A percentile compares a stretch with the other conserved stretches of the same genome.
Conservation (phyloP, 2,888 invertebrate genomes). For the Apotomis capreana region DNA sequence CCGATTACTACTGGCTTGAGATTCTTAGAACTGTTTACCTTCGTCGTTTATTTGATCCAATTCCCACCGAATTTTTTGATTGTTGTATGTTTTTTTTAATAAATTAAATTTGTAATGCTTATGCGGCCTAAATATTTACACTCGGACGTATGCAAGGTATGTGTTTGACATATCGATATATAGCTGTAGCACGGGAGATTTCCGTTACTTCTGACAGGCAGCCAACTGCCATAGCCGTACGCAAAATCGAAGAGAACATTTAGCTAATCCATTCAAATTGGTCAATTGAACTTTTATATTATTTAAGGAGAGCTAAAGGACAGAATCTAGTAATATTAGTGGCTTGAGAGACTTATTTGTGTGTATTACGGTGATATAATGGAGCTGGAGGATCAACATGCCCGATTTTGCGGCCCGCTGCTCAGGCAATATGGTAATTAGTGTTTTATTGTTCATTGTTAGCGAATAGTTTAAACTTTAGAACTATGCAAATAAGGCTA, state of each 20-base stretch:
- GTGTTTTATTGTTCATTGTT: slow-evolving; percentile 2
- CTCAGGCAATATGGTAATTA: slow-evolving; percentile 69
- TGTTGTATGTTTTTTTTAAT: slow-evolving; percentile 40
- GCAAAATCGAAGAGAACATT: not conserved
- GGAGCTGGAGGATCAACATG: slow-evolving; percentile 47
- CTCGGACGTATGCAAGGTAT: slow-evolving; percentile 42
- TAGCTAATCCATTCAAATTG: too few relatives aligned
- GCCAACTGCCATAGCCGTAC: slow-evolving; percentile 5
- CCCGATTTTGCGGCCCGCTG: slow-evolving; percentile 56
- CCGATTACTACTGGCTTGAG: slow-evolving; percentile 19
- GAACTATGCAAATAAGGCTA: not conserved
- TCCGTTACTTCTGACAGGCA: slow-evolving; percentile 39
- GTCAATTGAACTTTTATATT: too few relatives aligned
- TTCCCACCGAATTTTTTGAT: slow-evolving; percentile 46
- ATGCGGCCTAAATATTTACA: slow-evolving; percentile 46
- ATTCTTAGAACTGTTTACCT: slow-evolving; percentile 39
- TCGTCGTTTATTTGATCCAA: slow-evolving; percentile 42
- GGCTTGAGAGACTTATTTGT: slow-evolving; percentile 8
- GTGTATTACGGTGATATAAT: slow-evolving; percentile 41
- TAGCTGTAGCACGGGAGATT: slow-evolving; percentile 38
- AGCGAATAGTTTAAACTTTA: not conserved
- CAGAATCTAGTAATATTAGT: not conserved
- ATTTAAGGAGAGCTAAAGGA: not conserved
- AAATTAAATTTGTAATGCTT: slow-evolving; percentile 39
- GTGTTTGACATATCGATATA: slow-evolving; percentile 45